phyloP scores from a whole-genome alignment of 2,113 vertebrate species.

The Caracal caracal region DNA sequence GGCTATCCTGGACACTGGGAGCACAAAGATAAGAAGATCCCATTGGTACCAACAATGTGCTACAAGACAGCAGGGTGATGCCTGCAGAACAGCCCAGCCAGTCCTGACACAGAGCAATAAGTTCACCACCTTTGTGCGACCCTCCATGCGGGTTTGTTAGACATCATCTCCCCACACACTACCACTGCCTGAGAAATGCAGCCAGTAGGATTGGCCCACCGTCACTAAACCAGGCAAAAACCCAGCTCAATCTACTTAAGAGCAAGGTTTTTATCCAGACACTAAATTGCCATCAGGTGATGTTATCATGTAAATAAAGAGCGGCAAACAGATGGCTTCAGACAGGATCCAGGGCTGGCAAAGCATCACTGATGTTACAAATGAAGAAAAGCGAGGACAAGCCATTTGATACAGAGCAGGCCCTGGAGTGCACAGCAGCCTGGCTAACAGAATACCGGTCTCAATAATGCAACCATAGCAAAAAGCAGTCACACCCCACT shows the following conservation, averaged over 20 bases:
- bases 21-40: neutral
- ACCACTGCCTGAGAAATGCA: neutral
- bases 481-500: neutral
- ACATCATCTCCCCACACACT: neutral
- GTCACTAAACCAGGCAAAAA: slow-evolving; percentile 5
- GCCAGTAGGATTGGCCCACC: too few relatives aligned
- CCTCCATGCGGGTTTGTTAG: neutral
- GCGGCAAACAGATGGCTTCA: slow-evolving; percentile 67
- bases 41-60: neutral
- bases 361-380: slow-evolving; percentile 33
- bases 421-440: neutral
- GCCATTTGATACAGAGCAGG: neutral
- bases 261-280: slow-evolving; percentile 52
- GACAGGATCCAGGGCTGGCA: neutral
- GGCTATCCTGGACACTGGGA: neutral
- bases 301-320: slow-evolving; percentile 65
- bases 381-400: slow-evolving; percentile 36
- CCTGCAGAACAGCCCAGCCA: neutral
- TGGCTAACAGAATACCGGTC: neutral
- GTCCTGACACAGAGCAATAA: rapidly evolving
- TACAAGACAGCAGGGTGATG: neutral
- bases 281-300: slow-evolving; percentile 61
- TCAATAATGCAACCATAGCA: neutral
- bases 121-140: neutral
- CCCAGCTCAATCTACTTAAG: neutral